Conservation (phyloP, 2,888 invertebrate genomes). For the Cyrtodaria siliqua region DNA sequence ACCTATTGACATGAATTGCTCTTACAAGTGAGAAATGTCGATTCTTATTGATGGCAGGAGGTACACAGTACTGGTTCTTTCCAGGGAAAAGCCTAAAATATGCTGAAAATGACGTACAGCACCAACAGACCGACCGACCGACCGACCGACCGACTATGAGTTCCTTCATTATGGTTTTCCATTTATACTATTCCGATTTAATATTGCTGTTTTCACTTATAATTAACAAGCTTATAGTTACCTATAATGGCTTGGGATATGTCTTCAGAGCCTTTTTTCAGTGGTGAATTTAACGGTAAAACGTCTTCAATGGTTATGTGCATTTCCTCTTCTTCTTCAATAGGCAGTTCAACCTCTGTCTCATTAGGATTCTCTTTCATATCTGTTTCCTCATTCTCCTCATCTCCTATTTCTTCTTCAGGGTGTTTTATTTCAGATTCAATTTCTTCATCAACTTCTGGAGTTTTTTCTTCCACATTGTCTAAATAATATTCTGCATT, state of each 20-base stretch:
- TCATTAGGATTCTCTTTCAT: constrained; percentile 6
- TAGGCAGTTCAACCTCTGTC: not conserved
- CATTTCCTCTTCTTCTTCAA: constrained; percentile 2
- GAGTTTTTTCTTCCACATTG: not conserved
- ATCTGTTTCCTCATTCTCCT: constrained; percentile 3
- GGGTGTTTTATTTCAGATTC: not conserved
- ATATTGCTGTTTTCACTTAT: too few species aligned
- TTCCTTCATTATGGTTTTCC: too few species aligned
- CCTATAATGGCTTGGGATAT: constrained; percentile 16
- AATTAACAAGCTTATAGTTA: too few species aligned
- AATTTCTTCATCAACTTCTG: not conserved
- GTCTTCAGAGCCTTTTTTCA: constrained; percentile 3
- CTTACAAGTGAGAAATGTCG: too few species aligned
- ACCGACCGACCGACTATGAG: too few species aligned
- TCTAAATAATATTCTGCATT: not conserved
- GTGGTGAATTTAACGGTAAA: constrained; percentile 1
- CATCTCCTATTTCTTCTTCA: constrained; percentile 4
- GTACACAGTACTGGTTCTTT: too few species aligned
- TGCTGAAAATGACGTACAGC: too few species aligned
- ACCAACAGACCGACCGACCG: too few species aligned
- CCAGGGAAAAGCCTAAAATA: too few species aligned
- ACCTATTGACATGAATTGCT: too few species aligned
- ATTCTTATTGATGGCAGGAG: too few species aligned
- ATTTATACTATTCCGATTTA: too few species aligned
- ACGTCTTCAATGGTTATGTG: constrained; percentile 7